Evolutionary conservation across 1,140 invertebrate genomes (phyloP).

Genomic region (Drosophila pachea): DNA sequence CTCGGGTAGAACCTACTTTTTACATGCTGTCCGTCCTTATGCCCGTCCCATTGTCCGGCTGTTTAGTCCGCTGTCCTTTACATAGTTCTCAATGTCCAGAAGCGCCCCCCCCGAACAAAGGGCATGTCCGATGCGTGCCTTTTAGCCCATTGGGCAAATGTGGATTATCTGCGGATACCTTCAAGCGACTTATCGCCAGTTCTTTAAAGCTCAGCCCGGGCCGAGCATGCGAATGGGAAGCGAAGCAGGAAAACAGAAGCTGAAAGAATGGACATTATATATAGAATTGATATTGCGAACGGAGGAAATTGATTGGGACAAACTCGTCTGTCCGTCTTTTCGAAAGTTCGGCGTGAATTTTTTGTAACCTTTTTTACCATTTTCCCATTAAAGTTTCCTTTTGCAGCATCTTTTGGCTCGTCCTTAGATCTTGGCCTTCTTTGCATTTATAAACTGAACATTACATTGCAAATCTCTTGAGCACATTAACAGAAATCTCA

Average conservation of each 20-base stretch:
- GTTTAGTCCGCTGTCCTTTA: neutral
- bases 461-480: constrained; percentile 6
- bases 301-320: too few relatives aligned
- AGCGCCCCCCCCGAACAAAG: constrained; percentile 15
- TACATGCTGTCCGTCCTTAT: constrained; percentile 18
- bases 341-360: too few relatives aligned
- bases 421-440: neutral
- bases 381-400: too few relatives aligned
- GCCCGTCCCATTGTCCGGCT: constrained; percentile 28
- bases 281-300: too few relatives aligned
- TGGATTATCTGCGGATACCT: constrained; percentile 13
- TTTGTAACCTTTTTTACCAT: too few relatives aligned
- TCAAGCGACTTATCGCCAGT: constrained; percentile 12
- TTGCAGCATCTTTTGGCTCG: too few relatives aligned
- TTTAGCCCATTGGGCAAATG: constrained; percentile 7
- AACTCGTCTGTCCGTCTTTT: too few relatives aligned
- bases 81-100: constrained; percentile 46
- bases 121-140: constrained; percentile 6
- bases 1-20: constrained; percentile 1
- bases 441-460: constrained; percentile 6
- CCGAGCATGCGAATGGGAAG: neutral
- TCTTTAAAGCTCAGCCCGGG: constrained; percentile 12
- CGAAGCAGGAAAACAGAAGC: neutral
- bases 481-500: constrained; percentile 3
- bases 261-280: neutral